These are phyloP conservation scores for Drosophila neotestacea DNA, from an alignment of 2,888 invertebrate species.

Conservation along the genomic window DNA sequence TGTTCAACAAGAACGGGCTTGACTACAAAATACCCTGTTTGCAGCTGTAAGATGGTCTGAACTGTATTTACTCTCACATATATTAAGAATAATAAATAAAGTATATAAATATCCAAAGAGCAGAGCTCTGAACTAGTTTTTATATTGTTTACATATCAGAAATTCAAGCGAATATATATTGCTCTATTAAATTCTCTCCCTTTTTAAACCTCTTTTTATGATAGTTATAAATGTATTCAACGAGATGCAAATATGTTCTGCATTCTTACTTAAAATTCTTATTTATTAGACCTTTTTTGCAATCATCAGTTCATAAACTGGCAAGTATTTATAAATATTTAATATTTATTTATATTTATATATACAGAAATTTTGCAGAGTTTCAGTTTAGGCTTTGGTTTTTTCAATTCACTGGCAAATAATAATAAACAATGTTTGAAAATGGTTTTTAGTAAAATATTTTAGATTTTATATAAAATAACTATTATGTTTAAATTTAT, in stretches of 20 bases:
- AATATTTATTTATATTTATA: neutral
- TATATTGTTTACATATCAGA: too few species aligned
- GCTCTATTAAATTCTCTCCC: too few species aligned
- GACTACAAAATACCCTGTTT: neutral
- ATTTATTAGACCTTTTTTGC: constrained; percentile 1
- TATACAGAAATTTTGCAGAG: neutral
- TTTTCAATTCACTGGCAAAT: constrained; percentile 10
- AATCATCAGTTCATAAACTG: neutral
- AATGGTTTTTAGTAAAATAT: constrained; percentile 22
- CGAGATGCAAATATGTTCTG: neutral
- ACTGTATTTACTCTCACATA: too few species aligned
- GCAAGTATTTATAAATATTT: constrained; percentile 16
- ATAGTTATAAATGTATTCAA: too few species aligned
- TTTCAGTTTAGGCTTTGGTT: neutral
- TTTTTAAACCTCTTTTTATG: too few species aligned
- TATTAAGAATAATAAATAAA: too few species aligned
- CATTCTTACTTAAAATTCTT: neutral
- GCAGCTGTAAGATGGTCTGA: neutral
- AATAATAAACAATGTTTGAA: constrained; percentile 17
- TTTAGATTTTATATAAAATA: constrained; percentile 15
- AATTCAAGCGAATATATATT: too few species aligned
- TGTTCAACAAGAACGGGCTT: neutral
- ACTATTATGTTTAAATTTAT: constrained; percentile 8
- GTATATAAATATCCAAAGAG: too few species aligned
- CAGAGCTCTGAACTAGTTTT: too few species aligned